phyloP scores from a whole-genome alignment of 2,113 vertebrate species.

The Chloropsis cyanopogon region DNA sequence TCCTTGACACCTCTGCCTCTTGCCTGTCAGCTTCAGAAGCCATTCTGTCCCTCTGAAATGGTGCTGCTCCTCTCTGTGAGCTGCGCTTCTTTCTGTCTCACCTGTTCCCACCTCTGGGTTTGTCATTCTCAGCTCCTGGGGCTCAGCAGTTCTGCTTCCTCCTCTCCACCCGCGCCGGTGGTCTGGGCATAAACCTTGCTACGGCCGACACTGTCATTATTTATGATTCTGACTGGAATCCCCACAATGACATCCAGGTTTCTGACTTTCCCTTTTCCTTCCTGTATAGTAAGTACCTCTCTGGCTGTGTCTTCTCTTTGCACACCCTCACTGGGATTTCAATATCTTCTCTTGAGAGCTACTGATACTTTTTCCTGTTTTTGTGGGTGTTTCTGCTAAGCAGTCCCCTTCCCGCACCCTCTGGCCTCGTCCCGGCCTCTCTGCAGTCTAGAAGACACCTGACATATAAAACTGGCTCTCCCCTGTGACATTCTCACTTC shows the following conservation, averaged over 20 bases:
- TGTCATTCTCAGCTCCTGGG: slow-evolving; percentile 84
- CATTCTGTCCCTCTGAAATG: background rate
- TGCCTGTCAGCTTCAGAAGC: fast-evolving
- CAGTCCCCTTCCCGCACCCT: background rate
- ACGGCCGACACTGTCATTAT: slow-evolving; percentile 96
- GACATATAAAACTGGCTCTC: background rate
- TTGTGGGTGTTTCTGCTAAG: background rate
- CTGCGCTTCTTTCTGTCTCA: background rate
- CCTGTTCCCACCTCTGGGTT: slow-evolving; percentile 7
- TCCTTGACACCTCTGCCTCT: background rate
- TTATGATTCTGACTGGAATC: slow-evolving; percentile 99
- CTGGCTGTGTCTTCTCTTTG: background rate
- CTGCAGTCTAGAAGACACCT: background rate
- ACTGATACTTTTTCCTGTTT: background rate
- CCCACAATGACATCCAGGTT: slow-evolving; percentile 99
- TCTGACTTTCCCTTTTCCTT: slow-evolving; percentile 9
- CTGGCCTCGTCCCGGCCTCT: background rate
- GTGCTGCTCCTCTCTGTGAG: background rate
- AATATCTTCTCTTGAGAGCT: background rate
- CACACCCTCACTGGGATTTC: background rate
- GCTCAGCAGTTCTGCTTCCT: slow-evolving; percentile 99
- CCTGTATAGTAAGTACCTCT: background rate
- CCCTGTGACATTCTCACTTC: background rate
- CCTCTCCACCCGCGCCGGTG: slow-evolving; percentile 93
- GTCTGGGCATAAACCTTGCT: slow-evolving; percentile 96